Evolutionary conservation across 2,113 vertebrate species (phyloP).

Genomic region (Ptychochromis oligacanthus): DNA sequence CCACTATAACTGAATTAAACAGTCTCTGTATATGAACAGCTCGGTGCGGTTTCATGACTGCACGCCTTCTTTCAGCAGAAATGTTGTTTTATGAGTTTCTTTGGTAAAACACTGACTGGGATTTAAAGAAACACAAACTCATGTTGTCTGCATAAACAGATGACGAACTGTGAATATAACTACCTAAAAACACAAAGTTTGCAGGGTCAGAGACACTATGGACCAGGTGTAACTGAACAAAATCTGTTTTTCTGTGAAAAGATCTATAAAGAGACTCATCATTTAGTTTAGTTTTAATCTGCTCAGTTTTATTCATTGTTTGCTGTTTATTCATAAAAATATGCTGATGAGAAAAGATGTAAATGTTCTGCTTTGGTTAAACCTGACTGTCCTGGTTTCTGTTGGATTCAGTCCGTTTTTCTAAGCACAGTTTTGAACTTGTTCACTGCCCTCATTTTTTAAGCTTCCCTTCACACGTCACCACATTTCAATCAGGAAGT

Average conservation of each 20-base stretch:
- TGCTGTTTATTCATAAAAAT: background rate
- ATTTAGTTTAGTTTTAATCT: background rate
- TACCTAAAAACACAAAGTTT: background rate
- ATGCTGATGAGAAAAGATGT: background rate
- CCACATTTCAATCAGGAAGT: background rate
- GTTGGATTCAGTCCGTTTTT: no score
- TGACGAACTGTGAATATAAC: background rate
- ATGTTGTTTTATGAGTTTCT: no score
- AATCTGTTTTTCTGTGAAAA: background rate
- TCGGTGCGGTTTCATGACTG: no score
- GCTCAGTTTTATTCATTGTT: background rate
- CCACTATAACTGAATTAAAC: background rate
- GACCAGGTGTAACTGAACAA: background rate
- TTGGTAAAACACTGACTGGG: no score
- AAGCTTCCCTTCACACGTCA: background rate
- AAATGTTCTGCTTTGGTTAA: no score
- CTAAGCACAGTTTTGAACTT: background rate
- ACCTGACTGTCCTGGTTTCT: no score
- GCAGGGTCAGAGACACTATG: background rate
- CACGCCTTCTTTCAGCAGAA: no score
- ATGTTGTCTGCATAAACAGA: background rate
- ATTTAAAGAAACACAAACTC: no score
- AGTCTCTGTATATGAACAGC: no score
- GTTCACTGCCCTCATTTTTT: no score
- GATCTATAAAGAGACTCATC: background rate